Conservation (phyloP, 2,888 invertebrate genomes). For the Microctonus aethiopoides region DNA sequence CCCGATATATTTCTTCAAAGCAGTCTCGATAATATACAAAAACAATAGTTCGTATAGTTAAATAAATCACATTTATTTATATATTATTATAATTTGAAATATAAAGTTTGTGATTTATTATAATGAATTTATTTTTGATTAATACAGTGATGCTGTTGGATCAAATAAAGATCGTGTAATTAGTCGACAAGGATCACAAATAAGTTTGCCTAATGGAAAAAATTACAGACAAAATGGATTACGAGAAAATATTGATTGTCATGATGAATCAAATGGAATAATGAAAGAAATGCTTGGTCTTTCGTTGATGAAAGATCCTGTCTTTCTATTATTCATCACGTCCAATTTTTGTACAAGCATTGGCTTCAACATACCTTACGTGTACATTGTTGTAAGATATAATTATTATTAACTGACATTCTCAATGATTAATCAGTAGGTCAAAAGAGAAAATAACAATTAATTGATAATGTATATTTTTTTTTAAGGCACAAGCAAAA, state of each 20-base stretch:
- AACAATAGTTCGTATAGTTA: conserved; percentile 51
- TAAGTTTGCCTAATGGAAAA: conserved; percentile 51
- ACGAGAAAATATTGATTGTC: conserved; percentile 70
- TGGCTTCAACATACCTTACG: conserved; percentile 94
- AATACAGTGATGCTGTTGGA: conserved; percentile 46
- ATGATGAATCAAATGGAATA: conserved; percentile 78
- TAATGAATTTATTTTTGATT: conserved; percentile 12
- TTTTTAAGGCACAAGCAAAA: conserved; percentile 74
- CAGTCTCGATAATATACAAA: conserved; percentile 71
- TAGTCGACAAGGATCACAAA: conserved; percentile 44
- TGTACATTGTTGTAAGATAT: conserved; percentile 77
- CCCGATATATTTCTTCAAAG: conserved; percentile 93
- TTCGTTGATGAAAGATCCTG: conserved; percentile 82
- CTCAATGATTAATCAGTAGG: neutral
- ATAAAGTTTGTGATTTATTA: neutral
- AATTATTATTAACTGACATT: neutral
- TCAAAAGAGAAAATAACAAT: neutral
- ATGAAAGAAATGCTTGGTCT: conserved; percentile 87
- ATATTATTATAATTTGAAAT: conserved; percentile 20
- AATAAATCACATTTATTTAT: conserved; percentile 42
- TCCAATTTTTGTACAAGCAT: conserved; percentile 97
- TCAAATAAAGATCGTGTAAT: conserved; percentile 46
- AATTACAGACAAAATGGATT: conserved; percentile 37
- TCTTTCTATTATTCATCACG: conserved; percentile 89
- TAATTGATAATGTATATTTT: neutral